Evolutionary conservation across 2,113 vertebrate species (phyloP).

Genomic region (Melanostigma gelatinosum): DNA sequence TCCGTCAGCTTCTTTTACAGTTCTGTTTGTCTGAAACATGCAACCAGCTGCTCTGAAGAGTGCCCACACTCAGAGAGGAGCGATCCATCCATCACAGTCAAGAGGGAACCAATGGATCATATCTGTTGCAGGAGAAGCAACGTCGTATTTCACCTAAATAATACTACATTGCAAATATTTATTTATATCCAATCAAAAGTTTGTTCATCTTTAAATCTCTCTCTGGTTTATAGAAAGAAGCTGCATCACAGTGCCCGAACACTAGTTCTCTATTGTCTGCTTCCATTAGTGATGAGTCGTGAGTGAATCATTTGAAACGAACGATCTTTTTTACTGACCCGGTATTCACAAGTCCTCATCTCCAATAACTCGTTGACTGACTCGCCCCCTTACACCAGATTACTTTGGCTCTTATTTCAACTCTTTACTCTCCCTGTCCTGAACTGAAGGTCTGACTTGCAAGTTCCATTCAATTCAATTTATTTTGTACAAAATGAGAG

Average conservation of each 20-base stretch:
- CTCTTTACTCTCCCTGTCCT: too few relatives aligned
- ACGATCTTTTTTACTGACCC: background rate
- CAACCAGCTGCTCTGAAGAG: constrained; percentile 39
- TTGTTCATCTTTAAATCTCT: background rate
- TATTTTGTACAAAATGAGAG: too few relatives aligned
- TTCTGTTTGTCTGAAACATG: constrained; percentile 42
- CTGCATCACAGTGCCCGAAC: background rate
- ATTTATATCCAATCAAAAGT: background rate
- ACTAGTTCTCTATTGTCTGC: background rate
- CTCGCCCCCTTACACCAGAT: too few relatives aligned
- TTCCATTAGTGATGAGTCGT: background rate
- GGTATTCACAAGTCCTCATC: too few relatives aligned
- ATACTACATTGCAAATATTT: background rate
- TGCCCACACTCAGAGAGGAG: constrained; percentile 7
- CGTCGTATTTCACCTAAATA: background rate
- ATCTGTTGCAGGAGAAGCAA: background rate
- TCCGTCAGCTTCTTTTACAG: constrained; percentile 33
- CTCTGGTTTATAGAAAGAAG: background rate
- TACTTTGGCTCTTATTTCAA: too few relatives aligned
- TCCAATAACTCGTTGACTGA: too few relatives aligned
- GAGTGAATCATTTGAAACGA: background rate
- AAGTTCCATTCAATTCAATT: too few relatives aligned
- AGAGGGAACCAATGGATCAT: constrained; percentile 19
- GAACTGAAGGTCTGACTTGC: too few relatives aligned
- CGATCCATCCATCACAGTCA: constrained; percentile 11